A percentile compares a stretch with the other conserved stretches of the same genome.
Evolutionary conservation across 2,113 vertebrate species (phyloP).

Genomic region (Periophthalmodon schlosseri): DNA sequence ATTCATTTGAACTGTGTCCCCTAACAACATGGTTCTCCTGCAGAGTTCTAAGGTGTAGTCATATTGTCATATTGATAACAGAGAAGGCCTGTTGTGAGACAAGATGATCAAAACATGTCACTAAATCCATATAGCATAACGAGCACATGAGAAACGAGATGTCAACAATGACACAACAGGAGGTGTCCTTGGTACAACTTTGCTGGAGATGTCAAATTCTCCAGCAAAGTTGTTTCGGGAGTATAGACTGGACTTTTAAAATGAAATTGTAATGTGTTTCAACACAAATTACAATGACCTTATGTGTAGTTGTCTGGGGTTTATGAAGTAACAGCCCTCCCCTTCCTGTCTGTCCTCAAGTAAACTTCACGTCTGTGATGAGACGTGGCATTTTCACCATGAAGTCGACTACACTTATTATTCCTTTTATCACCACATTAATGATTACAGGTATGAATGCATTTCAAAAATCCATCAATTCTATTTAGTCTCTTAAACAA

Average conservation of each 20-base stretch:
- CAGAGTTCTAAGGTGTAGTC: no score
- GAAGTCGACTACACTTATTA: background rate
- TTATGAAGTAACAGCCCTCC: background rate
- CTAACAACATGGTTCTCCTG: background rate
- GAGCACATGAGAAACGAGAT: no score
- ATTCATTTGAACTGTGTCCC: no score
- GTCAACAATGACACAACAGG: no score
- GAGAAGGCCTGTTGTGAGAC: no score
- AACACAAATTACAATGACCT: background rate
- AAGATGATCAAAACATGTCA: no score
- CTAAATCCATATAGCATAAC: no score
- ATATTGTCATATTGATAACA: no score
- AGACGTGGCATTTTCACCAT: background rate
- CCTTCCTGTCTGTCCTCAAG: constrained; percentile 26
- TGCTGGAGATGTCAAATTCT: no score
- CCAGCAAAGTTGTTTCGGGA: no score
- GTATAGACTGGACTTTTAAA: no score
- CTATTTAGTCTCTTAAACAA: background rate
- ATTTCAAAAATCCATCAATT: background rate
- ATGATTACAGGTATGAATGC: constrained; percentile 44
- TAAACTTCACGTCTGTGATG: constrained; percentile 3
- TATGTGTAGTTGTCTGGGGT: background rate
- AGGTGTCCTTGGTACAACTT: no score
- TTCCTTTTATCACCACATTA: background rate
- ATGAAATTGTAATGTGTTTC: background rate